Evolutionary conservation across 1,140 invertebrate species (phyloP), one percentile per base, ranked within the genome.

Genomic region (Orussus abietinus): DNA sequence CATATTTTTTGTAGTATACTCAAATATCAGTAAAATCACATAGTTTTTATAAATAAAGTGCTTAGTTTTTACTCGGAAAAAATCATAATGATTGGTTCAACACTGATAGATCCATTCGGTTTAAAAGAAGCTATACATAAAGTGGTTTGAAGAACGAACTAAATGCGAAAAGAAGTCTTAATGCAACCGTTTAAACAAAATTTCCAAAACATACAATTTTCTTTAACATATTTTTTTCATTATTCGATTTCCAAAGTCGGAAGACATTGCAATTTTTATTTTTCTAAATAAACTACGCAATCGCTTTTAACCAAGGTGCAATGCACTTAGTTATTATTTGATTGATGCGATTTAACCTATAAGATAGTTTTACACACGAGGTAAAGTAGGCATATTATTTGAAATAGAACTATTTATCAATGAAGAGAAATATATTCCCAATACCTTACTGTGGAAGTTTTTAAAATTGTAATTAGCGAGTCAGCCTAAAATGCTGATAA

Each of bases 331-430:
- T 36, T 18, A 17, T 26, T 44, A 10, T 36, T 36, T 36, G 34
- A 36, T 36, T 36, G 15, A 36, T 36, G 34, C 34, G 21, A 25
- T n/a, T n/a, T n/a, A n/a, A n/a, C n/a, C n/a, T n/a, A n/a, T n/a
- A n/a, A n/a, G n/a, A n/a, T n/a, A n/a, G n/a, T n/a, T 58, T 54
- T 52, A 43, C 48, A 51, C 54, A 45, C 34, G 28, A 21, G 36
- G 49, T 42, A 35, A 51, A 43, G 34, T 20, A 19, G 21, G 9
- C 18, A 36, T 17, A 19, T 15, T 36, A 36, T 18, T 17, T 15
- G 11, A 36, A 12, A 36, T 19, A 7, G 13, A 36, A 11, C 18
- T 15, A 12, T 20, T 36, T 4, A 11, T 33, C 22, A n/a, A 25
- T n/a, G 22, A 25, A 25, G 22, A 25, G 22, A 25, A 25, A 25